phyloP scores from a whole-genome alignment of 2,888 invertebrate genomes.

The Macrosiphum euphorbiae region DNA sequence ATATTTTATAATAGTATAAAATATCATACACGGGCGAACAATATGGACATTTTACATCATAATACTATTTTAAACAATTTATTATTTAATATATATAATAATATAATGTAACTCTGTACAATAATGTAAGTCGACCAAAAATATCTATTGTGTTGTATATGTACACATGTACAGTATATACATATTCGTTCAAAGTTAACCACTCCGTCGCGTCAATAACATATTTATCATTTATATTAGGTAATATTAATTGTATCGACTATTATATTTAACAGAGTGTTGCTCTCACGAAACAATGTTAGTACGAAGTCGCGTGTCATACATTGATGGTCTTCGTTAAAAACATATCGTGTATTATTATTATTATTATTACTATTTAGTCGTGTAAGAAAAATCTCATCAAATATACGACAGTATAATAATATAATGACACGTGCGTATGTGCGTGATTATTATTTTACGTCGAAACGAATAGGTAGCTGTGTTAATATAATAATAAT shows the following conservation, averaged over 20 bases:
- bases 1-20: conserved; percentile 6
- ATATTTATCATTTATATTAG: background rate
- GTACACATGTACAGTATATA: background rate
- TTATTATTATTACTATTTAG: background rate
- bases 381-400: background rate
- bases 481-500: conserved; percentile 19
- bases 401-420: background rate
- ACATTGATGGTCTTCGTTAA: background rate
- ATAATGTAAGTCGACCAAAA: background rate
- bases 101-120: background rate
- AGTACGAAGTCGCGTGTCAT: background rate
- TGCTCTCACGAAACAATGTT: background rate
- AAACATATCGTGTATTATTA: background rate
- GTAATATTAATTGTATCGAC: background rate
- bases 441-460: background rate
- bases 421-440: background rate
- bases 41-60: background rate
- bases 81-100: background rate
- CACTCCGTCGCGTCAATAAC: background rate
- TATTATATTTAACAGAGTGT: background rate
- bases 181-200: background rate
- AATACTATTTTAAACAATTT: background rate
- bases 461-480: background rate
- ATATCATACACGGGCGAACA: background rate
- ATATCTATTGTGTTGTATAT: background rate